A percentile compares a stretch with the other conserved stretches of the same genome.
Evolutionary conservation across 2,888 invertebrate species (phyloP).

Genomic region (Tetranychus piercei): DNA sequence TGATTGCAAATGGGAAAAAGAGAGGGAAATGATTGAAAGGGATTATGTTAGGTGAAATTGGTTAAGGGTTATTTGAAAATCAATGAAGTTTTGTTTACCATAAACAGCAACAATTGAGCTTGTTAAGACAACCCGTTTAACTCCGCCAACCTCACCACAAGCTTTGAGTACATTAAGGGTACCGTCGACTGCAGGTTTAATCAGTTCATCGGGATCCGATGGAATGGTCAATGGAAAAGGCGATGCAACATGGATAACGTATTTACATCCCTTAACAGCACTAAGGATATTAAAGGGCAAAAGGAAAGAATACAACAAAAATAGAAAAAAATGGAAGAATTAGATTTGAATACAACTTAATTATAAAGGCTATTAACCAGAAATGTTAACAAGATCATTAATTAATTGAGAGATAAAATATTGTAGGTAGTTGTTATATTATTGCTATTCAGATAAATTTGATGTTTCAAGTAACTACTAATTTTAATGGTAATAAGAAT

Average conservation of each 20-base stretch:
- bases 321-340: not conserved
- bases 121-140: conserved; percentile 38
- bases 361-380: no score
- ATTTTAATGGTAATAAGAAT: no score
- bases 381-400: no score
- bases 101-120: conserved; percentile 36
- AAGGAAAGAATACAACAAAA: not conserved
- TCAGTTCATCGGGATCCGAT: conserved; percentile 31
- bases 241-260: conserved; percentile 36
- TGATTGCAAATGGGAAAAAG: not conserved
- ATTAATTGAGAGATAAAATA: no score
- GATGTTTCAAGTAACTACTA: no score
- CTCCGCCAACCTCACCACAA: conserved; percentile 33
- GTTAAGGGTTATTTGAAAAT: not conserved
- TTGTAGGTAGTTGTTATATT: no score
- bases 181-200: conserved; percentile 37
- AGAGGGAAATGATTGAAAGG: not conserved
- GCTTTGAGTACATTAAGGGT: conserved; percentile 36
- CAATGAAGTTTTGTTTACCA: conserved; percentile 20
- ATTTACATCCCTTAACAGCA: conserved; percentile 34
- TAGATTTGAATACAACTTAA: no score
- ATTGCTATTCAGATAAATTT: no score
- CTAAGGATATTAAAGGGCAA: not conserved
- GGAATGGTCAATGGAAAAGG: conserved; percentile 32
- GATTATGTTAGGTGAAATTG: not conserved